Base-by-base conservation (phyloP, 2,797 vertebrate genomes). In the Sebastes flavidus region DNA sequence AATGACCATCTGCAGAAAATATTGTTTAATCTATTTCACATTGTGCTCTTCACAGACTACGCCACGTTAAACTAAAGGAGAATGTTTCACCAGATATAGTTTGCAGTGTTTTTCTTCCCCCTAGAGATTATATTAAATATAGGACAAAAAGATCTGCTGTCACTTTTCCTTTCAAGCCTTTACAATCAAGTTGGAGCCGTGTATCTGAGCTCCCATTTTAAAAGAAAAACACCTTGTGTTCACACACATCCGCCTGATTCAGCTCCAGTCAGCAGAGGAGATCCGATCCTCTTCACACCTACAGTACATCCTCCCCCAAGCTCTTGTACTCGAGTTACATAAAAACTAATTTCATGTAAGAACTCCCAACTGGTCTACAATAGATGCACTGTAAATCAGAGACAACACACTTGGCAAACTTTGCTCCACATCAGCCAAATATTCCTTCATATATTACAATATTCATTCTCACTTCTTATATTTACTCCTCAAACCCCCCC, bases 311-410 rank as follows among this genome's bases (percentile, higher is more conserved):
- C 78, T 81, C 83, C 77, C 62, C 55, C 61, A n/a, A 70, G 54
- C 60, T 74, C 75, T 67, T 66, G 42, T 61, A 24, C 69, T 67
- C 42, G 20, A 34, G 71, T 88, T 88, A 82, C 82, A 82, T 85
- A 81, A 86, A 88, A 52, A 72, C 54, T 70, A 36, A 80, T 82
- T 81, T 80, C 58, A 75, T 74, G 72, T 25, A 46, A 86, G 77
- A 77, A 32, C 78, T 81, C 79, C 78, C 82, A 60, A 46, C 59
- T 32, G 62, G 38, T 68, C 68, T 14, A 18, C 56, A 67, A 71
- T 84, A 68, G 81, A 85, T 65, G 27, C 59, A 22, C 68, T 29
- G n/a, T 56, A 85, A 83, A 82, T 81, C 74, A 75, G 68, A 79
- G 65, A 60, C 68, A 65, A 63, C 58, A 67, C 62, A 72, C 69